Base-by-base conservation (phyloP, 2,888 invertebrate genomes). In the Drosophila dives region DNA sequence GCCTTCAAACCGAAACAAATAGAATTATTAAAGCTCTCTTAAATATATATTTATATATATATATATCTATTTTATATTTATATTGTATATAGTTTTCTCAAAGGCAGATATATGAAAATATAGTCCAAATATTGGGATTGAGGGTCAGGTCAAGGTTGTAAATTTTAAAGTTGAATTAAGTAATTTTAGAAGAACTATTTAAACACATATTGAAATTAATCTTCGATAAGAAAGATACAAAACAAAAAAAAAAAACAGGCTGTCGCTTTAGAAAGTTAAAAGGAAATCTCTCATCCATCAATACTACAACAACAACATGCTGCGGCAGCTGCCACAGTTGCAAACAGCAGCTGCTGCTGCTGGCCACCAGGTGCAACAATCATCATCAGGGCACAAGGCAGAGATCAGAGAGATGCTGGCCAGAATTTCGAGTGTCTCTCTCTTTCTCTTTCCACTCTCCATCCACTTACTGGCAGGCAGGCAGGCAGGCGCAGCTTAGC, bases 331-430 rank as follows among this genome's bases (percentile, higher is more conserved):
- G 84, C 72, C 51, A 66, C 73, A 61, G 70, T 65, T 68, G 63
- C 54, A 67, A 72, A 71, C 69, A 61, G 69, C 80, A 62, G 63
- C 72, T 62, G 64, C 64, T 51, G 53, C 40, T 70, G 83, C 68
- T 69, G 74, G 72, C 77, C 82, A 83, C 84, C 89, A 85, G 89
- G 84, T 89, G 84, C 86, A 85, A 83, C 67, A 80, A 84, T 83
- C 85, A 83, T 77, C 75, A 62, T 67, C 73, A 36, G 54, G 59
- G 38, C 55, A 59, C 40, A 53, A 62, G 49, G 54, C 49, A 34
- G 49, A 45, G 15, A 23, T 45, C 45, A 8, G 42, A 66, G 61
- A 61, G 71, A 72, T 79, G 79, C 49, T 79, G 70, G 64, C 62
- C 70, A 77, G 69, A 79, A 79, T 65, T 64, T 65, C 62, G 15